phyloP scores from a whole-genome alignment of 2,888 invertebrate genomes.

The Heliconius sara region DNA sequence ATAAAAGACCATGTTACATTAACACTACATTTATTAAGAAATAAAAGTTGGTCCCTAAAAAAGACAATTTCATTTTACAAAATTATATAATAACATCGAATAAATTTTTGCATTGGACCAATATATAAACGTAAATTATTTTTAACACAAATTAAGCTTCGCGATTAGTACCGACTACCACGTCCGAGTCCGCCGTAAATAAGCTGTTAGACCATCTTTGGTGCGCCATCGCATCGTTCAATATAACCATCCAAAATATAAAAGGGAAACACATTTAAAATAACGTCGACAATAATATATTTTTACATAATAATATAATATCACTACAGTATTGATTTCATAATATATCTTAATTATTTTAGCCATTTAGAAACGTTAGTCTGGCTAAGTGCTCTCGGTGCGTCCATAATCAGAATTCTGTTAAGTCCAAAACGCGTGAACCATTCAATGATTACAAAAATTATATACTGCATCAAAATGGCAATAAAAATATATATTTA shows the following conservation, averaged over 20 bases:
- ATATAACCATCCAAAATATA: slow-evolving; percentile 8
- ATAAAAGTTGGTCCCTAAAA: slow-evolving; percentile 63
- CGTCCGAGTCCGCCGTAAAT: background rate
- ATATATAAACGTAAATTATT: slow-evolving; percentile 11
- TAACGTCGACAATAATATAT: slow-evolving; percentile 60
- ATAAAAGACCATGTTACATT: slow-evolving; percentile 49
- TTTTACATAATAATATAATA: slow-evolving; percentile 69
- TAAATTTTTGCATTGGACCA: slow-evolving; percentile 43
- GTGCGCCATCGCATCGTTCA: slow-evolving; percentile 47
- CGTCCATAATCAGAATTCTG: too few species aligned
- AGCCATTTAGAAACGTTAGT: slow-evolving; percentile 49
- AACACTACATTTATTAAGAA: slow-evolving; percentile 71
- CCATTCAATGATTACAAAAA: too few species aligned
- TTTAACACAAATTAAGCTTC: slow-evolving; percentile 4
- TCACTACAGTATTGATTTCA: slow-evolving; percentile 66
- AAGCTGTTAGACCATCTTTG: slow-evolving; percentile 57
- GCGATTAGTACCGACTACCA: background rate
- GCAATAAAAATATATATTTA: background rate
- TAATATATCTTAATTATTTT: slow-evolving; percentile 61
- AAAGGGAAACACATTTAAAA: slow-evolving; percentile 47
- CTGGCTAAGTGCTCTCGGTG: slow-evolving; percentile 46
- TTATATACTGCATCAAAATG: background rate
- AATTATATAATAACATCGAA: slow-evolving; percentile 37
- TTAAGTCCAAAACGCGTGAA: slow-evolving; percentile 45
- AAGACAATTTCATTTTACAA: slow-evolving; percentile 48